Conservation (phyloP, 2,797 vertebrate species). For the Hyperoplus immaculatus region DNA sequence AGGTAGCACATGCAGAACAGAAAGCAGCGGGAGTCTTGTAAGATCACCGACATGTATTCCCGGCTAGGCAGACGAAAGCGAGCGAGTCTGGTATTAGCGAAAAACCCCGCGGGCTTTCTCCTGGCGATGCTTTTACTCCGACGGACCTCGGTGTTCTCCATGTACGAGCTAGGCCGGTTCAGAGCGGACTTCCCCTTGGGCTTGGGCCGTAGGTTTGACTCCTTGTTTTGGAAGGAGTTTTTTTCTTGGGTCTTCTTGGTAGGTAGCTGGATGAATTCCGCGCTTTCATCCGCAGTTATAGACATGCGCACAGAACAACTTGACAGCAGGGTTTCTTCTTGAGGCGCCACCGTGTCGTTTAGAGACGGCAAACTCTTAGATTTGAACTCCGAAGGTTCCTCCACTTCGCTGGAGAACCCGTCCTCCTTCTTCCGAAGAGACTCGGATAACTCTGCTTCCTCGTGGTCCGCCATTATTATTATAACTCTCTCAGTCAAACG, state of each 20-base stretch:
- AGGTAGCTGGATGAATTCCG: conserved; percentile 70
- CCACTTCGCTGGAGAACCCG: conserved; percentile 72
- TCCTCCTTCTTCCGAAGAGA: conserved; percentile 68
- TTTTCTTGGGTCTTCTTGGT: conserved; percentile 11
- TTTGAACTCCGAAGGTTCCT: conserved; percentile 77
- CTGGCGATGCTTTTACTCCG: conserved; percentile 66
- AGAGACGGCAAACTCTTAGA: conserved; percentile 88
- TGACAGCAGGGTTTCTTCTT: conserved; percentile 71
- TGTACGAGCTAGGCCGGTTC: conserved; percentile 75
- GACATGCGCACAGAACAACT: conserved; percentile 72
- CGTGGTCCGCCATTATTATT: conserved; percentile 78
- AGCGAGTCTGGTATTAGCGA: conserved; percentile 59
- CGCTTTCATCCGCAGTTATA: conserved; percentile 61
- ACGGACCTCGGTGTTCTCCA: conserved; percentile 72
- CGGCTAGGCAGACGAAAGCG: conserved; percentile 79
- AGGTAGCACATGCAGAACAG: conserved; percentile 97
- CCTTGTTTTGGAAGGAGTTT: background rate
- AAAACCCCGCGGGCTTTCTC: conserved; percentile 62
- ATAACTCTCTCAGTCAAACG: conserved; percentile 9
- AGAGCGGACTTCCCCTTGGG: conserved; percentile 67
- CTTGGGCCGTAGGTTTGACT: conserved; percentile 44
- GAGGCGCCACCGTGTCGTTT: conserved; percentile 72
- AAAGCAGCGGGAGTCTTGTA: conserved; percentile 95
- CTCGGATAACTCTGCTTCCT: conserved; percentile 73
- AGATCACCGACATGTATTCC: conserved; percentile 83